Conservation (phyloP, 2,888 invertebrate species). For the Thalpophila matura region DNA sequence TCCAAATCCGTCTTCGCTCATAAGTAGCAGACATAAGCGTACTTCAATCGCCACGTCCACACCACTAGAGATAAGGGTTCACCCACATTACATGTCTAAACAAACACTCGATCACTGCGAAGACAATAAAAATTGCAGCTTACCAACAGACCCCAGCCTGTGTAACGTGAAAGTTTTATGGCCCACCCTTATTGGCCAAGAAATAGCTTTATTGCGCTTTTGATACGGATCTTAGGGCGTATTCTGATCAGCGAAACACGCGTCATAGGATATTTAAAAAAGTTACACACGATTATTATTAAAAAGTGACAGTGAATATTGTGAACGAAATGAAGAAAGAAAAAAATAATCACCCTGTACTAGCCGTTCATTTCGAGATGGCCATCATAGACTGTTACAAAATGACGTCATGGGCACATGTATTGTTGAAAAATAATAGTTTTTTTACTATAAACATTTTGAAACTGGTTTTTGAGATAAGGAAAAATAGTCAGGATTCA, state of each 20-base stretch:
- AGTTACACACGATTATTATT: neutral
- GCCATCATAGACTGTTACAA: no score
- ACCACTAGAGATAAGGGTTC: conserved; percentile 31
- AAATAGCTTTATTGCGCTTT: conserved; percentile 72
- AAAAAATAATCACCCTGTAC: no score
- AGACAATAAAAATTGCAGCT: conserved; percentile 76
- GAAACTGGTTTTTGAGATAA: no score
- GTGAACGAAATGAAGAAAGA: no score
- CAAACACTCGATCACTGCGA: conserved; percentile 71
- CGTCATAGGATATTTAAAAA: neutral
- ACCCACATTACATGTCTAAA: conserved; percentile 67
- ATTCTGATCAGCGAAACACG: conserved; percentile 42
- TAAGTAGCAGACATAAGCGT: neutral
- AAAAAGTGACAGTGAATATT: no score
- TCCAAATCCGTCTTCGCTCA: conserved; percentile 15
- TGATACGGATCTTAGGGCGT: conserved; percentile 65
- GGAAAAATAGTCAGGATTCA: no score
- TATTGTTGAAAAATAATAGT: no score
- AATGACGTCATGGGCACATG: no score
- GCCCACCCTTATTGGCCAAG: conserved; percentile 70
- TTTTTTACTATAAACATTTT: no score
- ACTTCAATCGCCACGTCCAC: conserved; percentile 4
- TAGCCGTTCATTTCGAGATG: no score
- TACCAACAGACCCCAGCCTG: conserved; percentile 58
- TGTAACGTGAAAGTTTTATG: conserved; percentile 73